Conservation (phyloP, 2,113 vertebrate species). For the Rhea pennata region DNA sequence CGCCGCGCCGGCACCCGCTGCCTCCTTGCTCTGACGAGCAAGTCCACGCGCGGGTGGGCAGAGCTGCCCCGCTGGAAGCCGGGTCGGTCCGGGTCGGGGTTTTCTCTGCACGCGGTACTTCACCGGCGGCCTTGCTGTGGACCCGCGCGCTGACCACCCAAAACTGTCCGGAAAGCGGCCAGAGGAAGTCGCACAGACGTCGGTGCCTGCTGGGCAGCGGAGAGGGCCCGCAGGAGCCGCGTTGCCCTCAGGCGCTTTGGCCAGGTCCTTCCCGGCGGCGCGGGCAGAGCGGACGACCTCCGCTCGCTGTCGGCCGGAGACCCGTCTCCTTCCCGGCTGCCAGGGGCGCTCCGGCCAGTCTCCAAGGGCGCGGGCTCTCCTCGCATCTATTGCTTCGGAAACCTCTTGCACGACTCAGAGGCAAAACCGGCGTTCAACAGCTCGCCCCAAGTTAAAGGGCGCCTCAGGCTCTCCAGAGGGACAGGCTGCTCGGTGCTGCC, state of each 20-base stretch:
- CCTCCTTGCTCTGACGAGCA: background rate
- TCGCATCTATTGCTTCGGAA: background rate
- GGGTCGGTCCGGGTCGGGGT: too few relatives aligned
- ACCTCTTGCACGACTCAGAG: background rate
- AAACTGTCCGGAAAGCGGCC: background rate
- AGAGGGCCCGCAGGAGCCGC: background rate
- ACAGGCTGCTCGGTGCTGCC: background rate
- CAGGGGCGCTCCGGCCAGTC: background rate
- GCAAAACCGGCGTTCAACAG: background rate
- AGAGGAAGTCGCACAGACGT: background rate
- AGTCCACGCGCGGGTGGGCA: background rate
- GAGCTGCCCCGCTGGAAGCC: background rate
- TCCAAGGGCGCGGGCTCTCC: background rate
- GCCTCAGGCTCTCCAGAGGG: background rate
- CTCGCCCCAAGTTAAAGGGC: background rate
- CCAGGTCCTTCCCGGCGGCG: too few relatives aligned
- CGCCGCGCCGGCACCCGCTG: too few relatives aligned
- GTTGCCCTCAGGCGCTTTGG: too few relatives aligned
- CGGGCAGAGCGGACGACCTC: too few relatives aligned
- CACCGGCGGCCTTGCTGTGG: background rate
- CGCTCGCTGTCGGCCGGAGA: too few relatives aligned
- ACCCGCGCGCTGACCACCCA: background rate
- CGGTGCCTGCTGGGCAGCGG: background rate
- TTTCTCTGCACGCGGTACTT: background rate
- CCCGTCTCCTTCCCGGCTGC: too few relatives aligned